Percentiles rank a stretch among this genome's conserved stretches.
These are phyloP conservation scores for Micrasema longulum DNA, from an alignment of 1,140 invertebrate genomes.

Conservation along the genomic window DNA sequence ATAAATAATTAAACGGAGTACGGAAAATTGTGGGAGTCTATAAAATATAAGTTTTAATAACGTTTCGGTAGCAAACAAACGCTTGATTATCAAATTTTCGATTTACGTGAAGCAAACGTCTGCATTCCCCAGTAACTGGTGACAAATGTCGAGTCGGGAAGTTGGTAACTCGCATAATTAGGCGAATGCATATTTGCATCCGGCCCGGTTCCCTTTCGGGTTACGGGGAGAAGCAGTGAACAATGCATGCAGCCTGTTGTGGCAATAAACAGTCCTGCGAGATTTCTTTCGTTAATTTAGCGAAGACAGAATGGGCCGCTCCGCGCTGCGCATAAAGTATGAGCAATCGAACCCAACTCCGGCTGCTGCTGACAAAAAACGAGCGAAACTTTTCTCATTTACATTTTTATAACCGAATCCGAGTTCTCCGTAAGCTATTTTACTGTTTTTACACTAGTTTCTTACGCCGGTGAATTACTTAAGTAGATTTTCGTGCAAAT, in stretches of 20 bases:
- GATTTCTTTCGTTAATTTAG: slow-evolving; percentile 46
- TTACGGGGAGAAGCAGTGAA: slow-evolving; percentile 6
- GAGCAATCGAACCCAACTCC: slow-evolving; percentile 42
- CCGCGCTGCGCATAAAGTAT: slow-evolving; percentile 42
- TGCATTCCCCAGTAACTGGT: too few species aligned
- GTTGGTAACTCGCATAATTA: slow-evolving; percentile 14
- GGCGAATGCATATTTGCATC: slow-evolving; percentile 21
- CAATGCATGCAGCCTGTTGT: slow-evolving; percentile 28
- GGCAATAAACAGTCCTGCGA: slow-evolving; percentile 36
- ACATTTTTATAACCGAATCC: slow-evolving; percentile 51
- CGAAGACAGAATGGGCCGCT: slow-evolving; percentile 7
- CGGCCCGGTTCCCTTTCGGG: neutral
- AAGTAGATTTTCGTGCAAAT: too few species aligned
- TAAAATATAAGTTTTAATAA: too few species aligned
- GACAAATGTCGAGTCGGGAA: too few species aligned
- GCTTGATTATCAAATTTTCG: too few species aligned
- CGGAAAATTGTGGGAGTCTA: too few species aligned
- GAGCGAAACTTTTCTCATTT: slow-evolving; percentile 45
- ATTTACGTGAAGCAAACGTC: too few species aligned
- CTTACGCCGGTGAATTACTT: slow-evolving; percentile 5
- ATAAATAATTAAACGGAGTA: too few species aligned
- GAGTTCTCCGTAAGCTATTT: too few species aligned
- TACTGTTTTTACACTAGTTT: slow-evolving; percentile 15
- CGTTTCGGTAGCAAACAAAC: too few species aligned
- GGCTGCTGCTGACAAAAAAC: slow-evolving; percentile 10